Conservation (phyloP, 1,140 invertebrate genomes). For the Drosophila grimshawi region DNA sequence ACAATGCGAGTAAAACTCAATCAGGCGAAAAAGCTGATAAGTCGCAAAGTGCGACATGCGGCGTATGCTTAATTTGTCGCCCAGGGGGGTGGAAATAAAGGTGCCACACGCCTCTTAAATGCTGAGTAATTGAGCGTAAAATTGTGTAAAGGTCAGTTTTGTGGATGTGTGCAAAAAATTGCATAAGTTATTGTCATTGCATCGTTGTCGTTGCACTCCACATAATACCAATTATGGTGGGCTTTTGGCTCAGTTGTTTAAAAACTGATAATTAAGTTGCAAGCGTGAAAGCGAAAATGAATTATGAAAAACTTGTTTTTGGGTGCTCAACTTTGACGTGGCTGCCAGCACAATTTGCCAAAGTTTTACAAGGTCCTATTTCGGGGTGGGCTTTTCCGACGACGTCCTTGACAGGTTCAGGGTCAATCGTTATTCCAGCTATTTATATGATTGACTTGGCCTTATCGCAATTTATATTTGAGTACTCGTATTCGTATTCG, state of each 20-base stretch:
- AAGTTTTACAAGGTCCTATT: slow-evolving; percentile 26
- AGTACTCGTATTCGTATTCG: slow-evolving; percentile 20
- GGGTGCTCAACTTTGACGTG: slow-evolving; percentile 83
- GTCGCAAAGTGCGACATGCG: slow-evolving; percentile 19
- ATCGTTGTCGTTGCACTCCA: background rate
- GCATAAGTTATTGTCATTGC: slow-evolving; percentile 16
- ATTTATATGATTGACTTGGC: slow-evolving; percentile 64
- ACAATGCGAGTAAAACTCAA: slow-evolving; percentile 7
- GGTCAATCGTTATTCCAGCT: slow-evolving; percentile 20
- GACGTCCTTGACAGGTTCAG: slow-evolving; percentile 52
- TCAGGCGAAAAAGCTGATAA: slow-evolving; percentile 8
- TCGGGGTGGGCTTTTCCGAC: background rate
- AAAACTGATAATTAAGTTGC: slow-evolving; percentile 67
- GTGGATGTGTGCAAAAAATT: slow-evolving; percentile 7
- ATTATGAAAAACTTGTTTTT: slow-evolving; percentile 61
- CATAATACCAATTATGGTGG: slow-evolving; percentile 32
- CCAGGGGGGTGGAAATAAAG: background rate
- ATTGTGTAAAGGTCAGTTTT: slow-evolving; percentile 68
- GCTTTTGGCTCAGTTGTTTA: slow-evolving; percentile 14
- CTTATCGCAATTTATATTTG: slow-evolving; percentile 45
- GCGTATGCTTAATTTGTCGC: slow-evolving; percentile 51
- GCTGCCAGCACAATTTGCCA: slow-evolving; percentile 86
- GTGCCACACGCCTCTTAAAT: slow-evolving; percentile 19
- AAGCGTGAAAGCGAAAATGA: slow-evolving; percentile 42
- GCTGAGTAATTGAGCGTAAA: slow-evolving; percentile 65